A percentile compares a stretch with the other conserved stretches of the same genome.
These are phyloP conservation scores for Apteryx mantelli DNA, from an alignment of 2,113 vertebrate genomes.

Conservation along the genomic window DNA sequence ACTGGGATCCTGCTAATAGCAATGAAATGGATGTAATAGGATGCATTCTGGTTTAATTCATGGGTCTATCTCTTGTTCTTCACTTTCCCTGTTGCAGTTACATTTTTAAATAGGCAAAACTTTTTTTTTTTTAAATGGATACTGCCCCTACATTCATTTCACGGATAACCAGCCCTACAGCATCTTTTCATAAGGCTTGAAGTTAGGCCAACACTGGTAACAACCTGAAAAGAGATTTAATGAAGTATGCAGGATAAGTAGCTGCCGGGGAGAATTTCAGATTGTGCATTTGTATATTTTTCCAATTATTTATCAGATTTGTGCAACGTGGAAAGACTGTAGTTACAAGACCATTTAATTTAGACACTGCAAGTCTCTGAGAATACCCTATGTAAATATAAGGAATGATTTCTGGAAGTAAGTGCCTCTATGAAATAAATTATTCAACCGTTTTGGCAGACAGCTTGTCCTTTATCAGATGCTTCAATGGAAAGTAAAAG, in stretches of 20 bases:
- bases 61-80: neutral
- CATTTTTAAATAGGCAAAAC: neutral
- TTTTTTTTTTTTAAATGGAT: neutral
- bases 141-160: neutral
- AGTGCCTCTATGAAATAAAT: conserved; percentile 19
- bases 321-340: neutral
- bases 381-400: neutral
- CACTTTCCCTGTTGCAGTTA: neutral
- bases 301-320: neutral
- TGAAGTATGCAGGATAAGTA: neutral
- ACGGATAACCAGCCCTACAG: neutral
- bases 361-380: neutral
- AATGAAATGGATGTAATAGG: neutral
- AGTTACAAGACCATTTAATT: neutral
- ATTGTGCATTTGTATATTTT: neutral
- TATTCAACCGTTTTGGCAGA: conserved; percentile 1
- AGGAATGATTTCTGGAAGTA: neutral
- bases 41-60: neutral
- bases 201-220: neutral
- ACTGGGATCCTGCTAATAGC: neutral
- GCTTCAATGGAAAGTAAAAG: conserved; percentile 30
- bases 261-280: neutral
- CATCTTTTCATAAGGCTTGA: neutral
- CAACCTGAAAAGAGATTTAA: neutral
- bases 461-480: conserved; percentile 22